Conservation (phyloP, 1,140 invertebrate species). For the Caerostris darwini region DNA sequence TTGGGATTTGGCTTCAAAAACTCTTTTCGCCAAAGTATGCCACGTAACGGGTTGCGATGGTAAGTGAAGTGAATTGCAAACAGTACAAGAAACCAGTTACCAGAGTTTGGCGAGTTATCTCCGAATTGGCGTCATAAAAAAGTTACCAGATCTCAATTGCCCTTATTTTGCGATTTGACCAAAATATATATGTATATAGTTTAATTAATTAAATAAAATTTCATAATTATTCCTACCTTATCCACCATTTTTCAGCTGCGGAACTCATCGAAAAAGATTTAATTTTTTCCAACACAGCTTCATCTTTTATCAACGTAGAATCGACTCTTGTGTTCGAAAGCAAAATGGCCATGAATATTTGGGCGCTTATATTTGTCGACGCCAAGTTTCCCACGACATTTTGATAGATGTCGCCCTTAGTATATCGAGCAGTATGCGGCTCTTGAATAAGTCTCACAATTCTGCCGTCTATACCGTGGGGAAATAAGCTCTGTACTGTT, state of each 20-base stretch:
- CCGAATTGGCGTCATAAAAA: too few species aligned
- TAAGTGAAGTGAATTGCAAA: too few species aligned
- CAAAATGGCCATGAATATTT: background rate
- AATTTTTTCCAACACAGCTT: background rate
- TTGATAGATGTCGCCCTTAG: background rate
- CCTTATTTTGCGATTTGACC: too few species aligned
- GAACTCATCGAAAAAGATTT: background rate
- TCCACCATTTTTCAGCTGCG: constrained; percentile 47
- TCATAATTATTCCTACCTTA: constrained; percentile 3
- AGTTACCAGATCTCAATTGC: too few species aligned
- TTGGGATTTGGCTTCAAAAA: too few species aligned
- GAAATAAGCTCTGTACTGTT: background rate
- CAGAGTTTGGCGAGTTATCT: too few species aligned
- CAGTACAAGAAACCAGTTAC: too few species aligned
- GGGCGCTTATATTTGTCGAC: background rate
- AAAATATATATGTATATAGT: too few species aligned
- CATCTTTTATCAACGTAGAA: background rate
- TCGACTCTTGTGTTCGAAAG: background rate
- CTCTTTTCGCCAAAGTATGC: too few species aligned
- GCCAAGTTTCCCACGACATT: background rate
- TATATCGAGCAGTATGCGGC: background rate
- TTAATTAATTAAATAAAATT: too few species aligned
- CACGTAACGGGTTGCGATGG: too few species aligned
- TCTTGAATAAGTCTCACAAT: background rate
- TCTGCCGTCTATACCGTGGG: background rate